A percentile compares a stretch with the other conserved stretches of the same genome.
Conservation (phyloP, 2,113 vertebrate species). For the Turnix velox region DNA sequence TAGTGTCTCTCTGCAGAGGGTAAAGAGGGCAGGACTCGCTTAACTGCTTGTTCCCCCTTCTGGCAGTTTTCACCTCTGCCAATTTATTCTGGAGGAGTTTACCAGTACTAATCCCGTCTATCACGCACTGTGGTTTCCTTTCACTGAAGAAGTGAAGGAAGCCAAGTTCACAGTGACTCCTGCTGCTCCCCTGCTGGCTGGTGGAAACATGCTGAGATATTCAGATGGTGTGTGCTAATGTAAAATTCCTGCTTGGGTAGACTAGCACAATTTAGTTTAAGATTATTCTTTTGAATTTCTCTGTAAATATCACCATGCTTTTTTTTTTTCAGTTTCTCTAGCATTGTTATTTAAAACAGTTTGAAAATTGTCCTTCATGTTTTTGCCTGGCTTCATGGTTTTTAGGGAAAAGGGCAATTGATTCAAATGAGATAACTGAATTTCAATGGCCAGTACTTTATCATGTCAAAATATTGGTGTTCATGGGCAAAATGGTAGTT, state of each 20-base stretch:
- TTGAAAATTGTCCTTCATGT: background rate
- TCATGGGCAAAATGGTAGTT: background rate
- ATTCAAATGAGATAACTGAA: background rate
- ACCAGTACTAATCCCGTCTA: background rate
- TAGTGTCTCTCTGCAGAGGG: background rate
- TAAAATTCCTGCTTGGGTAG: background rate
- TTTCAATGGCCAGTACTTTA: background rate
- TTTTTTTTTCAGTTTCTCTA: background rate
- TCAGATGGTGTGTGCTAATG: background rate
- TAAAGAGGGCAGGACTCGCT: background rate
- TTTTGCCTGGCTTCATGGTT: background rate
- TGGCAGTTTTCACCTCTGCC: background rate
- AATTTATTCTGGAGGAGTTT: background rate
- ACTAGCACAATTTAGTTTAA: background rate
- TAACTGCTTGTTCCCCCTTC: background rate
- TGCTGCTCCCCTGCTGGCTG: background rate
- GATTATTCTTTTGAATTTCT: background rate
- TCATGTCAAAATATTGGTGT: background rate
- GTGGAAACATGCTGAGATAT: background rate
- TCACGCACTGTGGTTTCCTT: background rate
- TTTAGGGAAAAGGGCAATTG: background rate
- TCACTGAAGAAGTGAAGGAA: background rate
- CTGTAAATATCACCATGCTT: background rate
- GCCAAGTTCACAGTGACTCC: background rate
- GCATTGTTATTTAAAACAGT: background rate